Evolutionary conservation across 2,113 vertebrate genomes (phyloP), one percentile per base, ranked within the genome.

Genomic region (Ancistrus triradiatus): DNA sequence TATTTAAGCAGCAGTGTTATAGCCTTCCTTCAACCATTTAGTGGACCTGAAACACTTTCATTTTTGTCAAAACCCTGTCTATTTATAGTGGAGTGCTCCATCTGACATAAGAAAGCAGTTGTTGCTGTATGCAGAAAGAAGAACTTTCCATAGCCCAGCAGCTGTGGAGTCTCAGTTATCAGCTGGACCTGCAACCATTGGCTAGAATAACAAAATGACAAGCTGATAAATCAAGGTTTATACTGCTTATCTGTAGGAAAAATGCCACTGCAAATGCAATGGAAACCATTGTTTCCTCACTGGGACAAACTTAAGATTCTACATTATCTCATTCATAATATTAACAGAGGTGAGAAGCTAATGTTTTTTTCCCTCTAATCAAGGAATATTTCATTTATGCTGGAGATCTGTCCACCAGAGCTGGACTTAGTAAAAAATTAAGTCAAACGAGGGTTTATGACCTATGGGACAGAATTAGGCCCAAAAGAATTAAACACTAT

Each of bases 81-180:
- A 78, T 78, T 70, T 74, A 78, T 76, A 78, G 74, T 11, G 24
- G 21, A 52, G 19, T 25, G 49, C 15, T 51, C 42, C 67, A 74
- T 76, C 68, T 28, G 56, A 63, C 68, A 68, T 77, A 70, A 68
- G 64, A 74, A 44, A 69, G 38, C 74, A 78, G 74, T 75, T 77
- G 74, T 63, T 73, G 50, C 58, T 17, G 64, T 66, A 52, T 62
- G 65, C 49, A 65, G 51, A 64, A 42, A 31, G 62, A 60, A 28
- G 33, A 74, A 76, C 58, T 72, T 78, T 78, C 77, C 77, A 70
- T 49, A 48, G 55, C 33, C 60, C 19, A 59, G 56, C 77, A 78
- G 77, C 77, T 74, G 77, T 65, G 42, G 28, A 52, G 65, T 59
- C 46, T 77, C 72, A 52, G 66, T 59, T 72, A 69, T 38, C 69